These are phyloP conservation scores for Brachionichthys hirsutus DNA, from an alignment of 2,113 vertebrate genomes.

Conservation along the genomic window DNA sequence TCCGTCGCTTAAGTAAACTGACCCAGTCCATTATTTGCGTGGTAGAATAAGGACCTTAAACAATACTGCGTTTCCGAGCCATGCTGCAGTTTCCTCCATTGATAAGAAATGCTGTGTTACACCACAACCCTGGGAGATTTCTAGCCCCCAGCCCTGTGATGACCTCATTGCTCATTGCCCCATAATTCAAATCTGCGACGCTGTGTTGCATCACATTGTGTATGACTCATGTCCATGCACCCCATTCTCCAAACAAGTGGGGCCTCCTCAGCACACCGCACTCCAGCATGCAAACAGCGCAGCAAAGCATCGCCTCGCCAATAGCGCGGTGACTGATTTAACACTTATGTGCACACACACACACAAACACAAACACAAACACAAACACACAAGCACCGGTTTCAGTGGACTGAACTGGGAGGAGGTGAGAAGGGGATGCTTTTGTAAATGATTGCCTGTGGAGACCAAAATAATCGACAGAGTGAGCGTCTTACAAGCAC, in stretches of 20 bases:
- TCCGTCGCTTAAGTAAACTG: constrained; percentile 17
- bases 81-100: constrained; percentile 59
- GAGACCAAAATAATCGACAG: constrained; percentile 69
- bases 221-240: constrained; percentile 66
- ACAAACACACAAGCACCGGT: constrained; percentile 28
- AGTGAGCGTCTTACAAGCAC: constrained; percentile 68
- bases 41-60: constrained; percentile 36
- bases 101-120: constrained; percentile 62
- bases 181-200: constrained; percentile 75
- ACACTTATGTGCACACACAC: constrained; percentile 5
- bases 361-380: constrained; percentile 22
- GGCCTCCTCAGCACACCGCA: constrained; percentile 29
- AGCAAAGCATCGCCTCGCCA: constrained; percentile 48
- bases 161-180: constrained; percentile 77
- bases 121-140: constrained; percentile 54
- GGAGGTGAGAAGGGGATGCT: constrained; percentile 30
- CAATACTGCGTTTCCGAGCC: constrained; percentile 47
- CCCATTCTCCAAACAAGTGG: constrained; percentile 56
- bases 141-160: constrained; percentile 66
- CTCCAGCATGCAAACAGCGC: constrained; percentile 33
- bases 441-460: constrained; percentile 72
- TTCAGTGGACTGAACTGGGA: constrained; percentile 46
- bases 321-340: constrained; percentile 37
- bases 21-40: constrained; percentile 23
- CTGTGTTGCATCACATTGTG: constrained; percentile 72